Base-by-base conservation (phyloP, 2,113 vertebrate genomes). In the Galeopterus variegatus region DNA sequence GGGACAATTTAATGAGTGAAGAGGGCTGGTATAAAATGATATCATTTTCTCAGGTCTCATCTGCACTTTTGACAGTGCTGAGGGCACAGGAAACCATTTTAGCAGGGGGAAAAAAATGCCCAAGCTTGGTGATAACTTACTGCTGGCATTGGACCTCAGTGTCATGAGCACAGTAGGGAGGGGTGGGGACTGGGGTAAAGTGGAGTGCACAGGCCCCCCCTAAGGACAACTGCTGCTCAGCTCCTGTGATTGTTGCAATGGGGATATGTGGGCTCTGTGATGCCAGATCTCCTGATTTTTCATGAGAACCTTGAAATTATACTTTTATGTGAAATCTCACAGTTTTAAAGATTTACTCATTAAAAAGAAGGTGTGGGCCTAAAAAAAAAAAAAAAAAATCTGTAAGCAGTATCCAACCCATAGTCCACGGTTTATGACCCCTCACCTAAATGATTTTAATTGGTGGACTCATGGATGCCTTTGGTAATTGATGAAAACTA, bases 231-330 rank as follows among this genome's bases (percentile, higher is more conserved):
- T 54, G 62, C 75, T 4, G 31, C 72, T 62, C 23, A 7, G 72
- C 21, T 73, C 33, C 73, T n/a, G 41, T 33, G 69, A 31, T 24
- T 76, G 2, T 17, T 33, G 76, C 6, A 9, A 12, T 23, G 54
- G 73, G 18, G 48, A 12, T 75, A 58, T 26, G 5, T 21, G 21
- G 1, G 13, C 13, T 45, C 33, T 4, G 0, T 0, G 6, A 33
- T 5, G n/a, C 24, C 73, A 15, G 72, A 31, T 60, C 56, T 52
- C 69, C 48, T 26, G 62, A 12, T 48, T 48, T 76, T 69, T 50
- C 33, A 80, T 85, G 75, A 80, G 72, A 69, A 73, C 26, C 15
- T 67, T 73, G 33, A 89, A 81, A 75, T 24, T 72, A 21, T 69
- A 67, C 56, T 92, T 62, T 67, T 70, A 17, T 33, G 33, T 60